Conservation (phyloP, 2,888 invertebrate species). For the Apeira syringaria region DNA sequence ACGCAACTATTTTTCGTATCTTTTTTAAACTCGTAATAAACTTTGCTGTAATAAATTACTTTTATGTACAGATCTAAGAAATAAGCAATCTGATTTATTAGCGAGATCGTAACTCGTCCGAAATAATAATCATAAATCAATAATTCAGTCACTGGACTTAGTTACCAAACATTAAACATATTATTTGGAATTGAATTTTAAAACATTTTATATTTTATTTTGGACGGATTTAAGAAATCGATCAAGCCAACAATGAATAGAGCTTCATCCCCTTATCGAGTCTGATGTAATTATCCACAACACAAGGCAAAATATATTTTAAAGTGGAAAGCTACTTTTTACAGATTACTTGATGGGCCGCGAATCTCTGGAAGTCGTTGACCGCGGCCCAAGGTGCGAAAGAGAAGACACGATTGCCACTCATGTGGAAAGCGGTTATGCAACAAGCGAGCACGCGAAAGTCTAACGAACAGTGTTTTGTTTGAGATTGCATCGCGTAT, state of each 20-base stretch:
- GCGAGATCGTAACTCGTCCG: neutral
- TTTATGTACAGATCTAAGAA: slow-evolving; percentile 5
- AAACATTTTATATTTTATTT: too few relatives aligned
- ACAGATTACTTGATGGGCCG: slow-evolving; percentile 42
- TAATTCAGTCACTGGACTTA: neutral
- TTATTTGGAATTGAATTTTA: too few relatives aligned
- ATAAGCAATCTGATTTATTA: slow-evolving; percentile 4
- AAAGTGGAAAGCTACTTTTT: slow-evolving; percentile 37
- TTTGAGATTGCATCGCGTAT: slow-evolving; percentile 54
- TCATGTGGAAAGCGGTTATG: slow-evolving; percentile 81
- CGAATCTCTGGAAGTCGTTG: slow-evolving; percentile 72
- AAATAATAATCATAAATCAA: neutral
- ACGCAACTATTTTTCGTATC: slow-evolving; percentile 47
- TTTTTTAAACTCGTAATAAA: slow-evolving; percentile 29
- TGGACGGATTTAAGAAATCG: too few relatives aligned
- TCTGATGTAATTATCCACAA: slow-evolving; percentile 37
- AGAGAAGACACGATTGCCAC: slow-evolving; percentile 62
- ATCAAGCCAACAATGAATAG: too few relatives aligned
- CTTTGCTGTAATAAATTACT: slow-evolving; percentile 3
- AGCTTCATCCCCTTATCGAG: slow-evolving; percentile 32
- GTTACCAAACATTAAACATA: too few relatives aligned
- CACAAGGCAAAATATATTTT: slow-evolving; percentile 32
- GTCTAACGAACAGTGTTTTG: slow-evolving; percentile 54
- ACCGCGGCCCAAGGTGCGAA: slow-evolving; percentile 70
- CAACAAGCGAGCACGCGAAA: slow-evolving; percentile 73